Evolutionary conservation across 2,888 invertebrate genomes (phyloP), one percentile per base, ranked within the genome.

Genomic region (Epistrophella euchroma): DNA sequence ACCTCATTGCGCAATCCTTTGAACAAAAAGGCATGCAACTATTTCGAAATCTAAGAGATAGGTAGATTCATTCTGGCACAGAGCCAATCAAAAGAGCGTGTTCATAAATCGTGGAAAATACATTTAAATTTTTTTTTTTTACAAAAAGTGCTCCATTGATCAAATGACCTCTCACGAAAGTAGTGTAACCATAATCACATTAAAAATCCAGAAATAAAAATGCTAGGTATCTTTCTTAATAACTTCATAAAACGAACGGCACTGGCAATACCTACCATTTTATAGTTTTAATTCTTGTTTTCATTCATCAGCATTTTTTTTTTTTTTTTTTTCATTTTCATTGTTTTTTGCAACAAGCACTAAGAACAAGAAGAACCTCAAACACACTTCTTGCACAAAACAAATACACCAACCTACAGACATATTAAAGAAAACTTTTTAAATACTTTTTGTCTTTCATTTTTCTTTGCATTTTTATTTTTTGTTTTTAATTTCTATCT

Each of bases 381-480:
- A 47, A 11, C 64, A 52, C 22, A 55, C 43, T 50, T 28, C 37
- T 62, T 66, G 50, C 62, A 15, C 25, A 58, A 70, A 17, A 55
- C 43, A 52, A 25, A 35, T n/a, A 35, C 15, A 35, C 47, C 32
- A 35, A 19, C 35, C 9, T n/a, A 43, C 35, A 47, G n/a, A 5
- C 22, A 3, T 35, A 50, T 22, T 62, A 40, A 72, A 40, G 32
- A 73, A 82, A 77, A 74, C 60, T 70, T 75, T 71, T 70, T 82
- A 70, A 82, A 74, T 77, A 74, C 73, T 47, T 86, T 77, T 77
- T 86, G 73, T 86, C 66, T 74, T 86, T 74, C 72, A 66, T 74
- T 86, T 71, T 86, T 13, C 37, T 77, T 77, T 77, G 62, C 68
- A 60, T 84, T 55, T 60, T 60, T 74, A 52, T 83, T 64, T 70